Percentiles rank a stretch among this genome's conserved stretches.
Conservation (phyloP, 2,797 vertebrate genomes). For the Epinephelus awoara region DNA sequence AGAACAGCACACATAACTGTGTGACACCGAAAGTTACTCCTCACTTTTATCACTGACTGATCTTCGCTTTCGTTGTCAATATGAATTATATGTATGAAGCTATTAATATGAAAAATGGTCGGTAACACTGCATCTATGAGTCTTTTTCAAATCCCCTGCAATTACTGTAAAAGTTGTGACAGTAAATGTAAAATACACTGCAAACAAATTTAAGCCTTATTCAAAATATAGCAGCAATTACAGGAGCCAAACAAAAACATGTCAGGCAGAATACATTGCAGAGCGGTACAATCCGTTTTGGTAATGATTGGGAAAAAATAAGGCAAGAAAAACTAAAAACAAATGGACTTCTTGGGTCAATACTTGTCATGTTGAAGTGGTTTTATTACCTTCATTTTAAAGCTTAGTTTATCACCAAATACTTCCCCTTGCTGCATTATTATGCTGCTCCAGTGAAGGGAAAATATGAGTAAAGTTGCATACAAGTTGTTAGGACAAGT, state of each 20-base stretch:
- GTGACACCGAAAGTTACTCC: conserved; percentile 1
- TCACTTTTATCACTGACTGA: not conserved
- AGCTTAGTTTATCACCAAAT: not conserved
- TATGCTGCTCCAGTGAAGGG: not conserved
- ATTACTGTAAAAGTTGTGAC: conserved; percentile 9
- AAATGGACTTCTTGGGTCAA: not conserved
- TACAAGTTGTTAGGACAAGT: conserved; percentile 16
- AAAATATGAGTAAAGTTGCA: conserved; percentile 3
- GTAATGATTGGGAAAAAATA: not conserved
- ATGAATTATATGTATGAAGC: not conserved
- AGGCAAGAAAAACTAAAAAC: conserved; percentile 1
- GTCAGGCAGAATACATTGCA: conserved; percentile 1
- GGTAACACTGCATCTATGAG: not conserved
- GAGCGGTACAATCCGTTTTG: conserved; percentile 2
- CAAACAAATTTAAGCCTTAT: conserved; percentile 19
- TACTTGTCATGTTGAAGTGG: not conserved
- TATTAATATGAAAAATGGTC: not conserved
- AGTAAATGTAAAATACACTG: not conserved
- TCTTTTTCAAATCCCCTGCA: not conserved
- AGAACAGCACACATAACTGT: not conserved
- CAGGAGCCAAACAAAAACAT: conserved; percentile 3
- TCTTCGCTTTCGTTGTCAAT: not conserved
- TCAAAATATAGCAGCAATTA: conserved; percentile 19
- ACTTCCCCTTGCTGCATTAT: not conserved
- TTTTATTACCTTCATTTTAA: not conserved